Base-by-base conservation (phyloP, 2,888 invertebrate genomes). In the Ormyrus labotus region DNA sequence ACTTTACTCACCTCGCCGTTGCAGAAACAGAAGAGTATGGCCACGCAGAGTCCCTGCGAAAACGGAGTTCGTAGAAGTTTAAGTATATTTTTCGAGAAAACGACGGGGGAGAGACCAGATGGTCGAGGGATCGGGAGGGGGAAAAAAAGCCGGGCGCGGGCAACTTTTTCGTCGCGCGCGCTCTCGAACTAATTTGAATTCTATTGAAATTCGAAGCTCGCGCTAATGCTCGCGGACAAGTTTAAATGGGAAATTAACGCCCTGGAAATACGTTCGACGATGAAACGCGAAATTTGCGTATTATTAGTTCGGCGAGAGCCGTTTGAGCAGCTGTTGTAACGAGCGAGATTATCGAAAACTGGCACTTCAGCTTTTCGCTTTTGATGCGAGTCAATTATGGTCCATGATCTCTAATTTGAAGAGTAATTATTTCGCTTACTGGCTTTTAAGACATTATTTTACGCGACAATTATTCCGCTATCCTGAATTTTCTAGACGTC, bases 21-120 rank as follows among this genome's bases (percentile, higher is more conserved):
- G 92, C 96, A 97, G 93, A 98, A 98, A 91, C 97, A 97, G 92
- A 97, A 97, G 71, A 98, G 93, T 83, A 96, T 94, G 57, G 98
- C 97, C 74, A 98, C 98, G 90, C 96, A 97, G 81, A 98, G 93
- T 81, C 98, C 98, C 96, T 98, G 94, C 2, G 92, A 92, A 84
- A 76, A 70, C 13, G n/a, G 45, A 76, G 70, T 79, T 79, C 19
- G 13, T 47, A n/a, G 2, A 79, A 75, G 61, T 79, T 79, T 72
- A 55, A 77, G 68, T 67, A 71, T 75, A 51, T 57, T 47, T 11
- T 50, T 11, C 64, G 13, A 8, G 9, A 13, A 19, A 64, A 13
- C n/a, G 51, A 61, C 11, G 11, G 7, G 6, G 11, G 7, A 4
- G 51, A 8, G 48, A 69, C 53, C 45, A 4, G 2, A 60, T 45